Percentiles rank a stretch among this genome's conserved stretches.
Conservation (phyloP, 2,113 vertebrate genomes). For the Clinocottus analis region DNA sequence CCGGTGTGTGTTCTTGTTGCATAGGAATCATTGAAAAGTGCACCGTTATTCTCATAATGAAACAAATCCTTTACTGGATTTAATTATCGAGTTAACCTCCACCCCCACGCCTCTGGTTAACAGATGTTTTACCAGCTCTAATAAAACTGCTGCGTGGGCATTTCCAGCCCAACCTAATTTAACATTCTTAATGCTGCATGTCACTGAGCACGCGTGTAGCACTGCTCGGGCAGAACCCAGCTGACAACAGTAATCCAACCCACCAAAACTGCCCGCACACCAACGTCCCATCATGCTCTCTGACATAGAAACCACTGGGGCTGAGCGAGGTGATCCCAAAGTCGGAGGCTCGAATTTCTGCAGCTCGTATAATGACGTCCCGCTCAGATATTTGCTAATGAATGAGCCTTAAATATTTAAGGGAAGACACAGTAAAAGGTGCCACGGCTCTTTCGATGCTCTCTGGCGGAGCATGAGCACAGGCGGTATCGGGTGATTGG, state of each 20-base stretch:
- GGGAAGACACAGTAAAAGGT: conserved; percentile 61
- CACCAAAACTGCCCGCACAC: conserved; percentile 22
- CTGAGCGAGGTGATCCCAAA: conserved; percentile 52
- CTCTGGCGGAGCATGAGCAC: conserved; percentile 33
- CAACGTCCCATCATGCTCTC: conserved; percentile 60
- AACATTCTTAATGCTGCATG: conserved; percentile 28
- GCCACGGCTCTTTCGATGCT: conserved; percentile 63
- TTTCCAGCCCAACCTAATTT: conserved; percentile 39
- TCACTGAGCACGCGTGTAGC: conserved; percentile 41
- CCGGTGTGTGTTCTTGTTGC: not conserved
- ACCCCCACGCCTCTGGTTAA: conserved; percentile 1
- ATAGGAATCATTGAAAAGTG: conserved; percentile 13
- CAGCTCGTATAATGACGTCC: conserved; percentile 62
- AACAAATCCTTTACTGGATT: conserved; percentile 1
- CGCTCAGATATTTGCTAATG: conserved; percentile 71
- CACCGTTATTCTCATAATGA: conserved; percentile 4
- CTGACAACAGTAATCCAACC: conserved; percentile 60
- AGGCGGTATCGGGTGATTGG: conserved; percentile 66
- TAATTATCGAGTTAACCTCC: conserved; percentile 6
- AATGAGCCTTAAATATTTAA: conserved; percentile 77
- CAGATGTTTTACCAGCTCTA: conserved; percentile 51
- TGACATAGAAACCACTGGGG: conserved; percentile 63
- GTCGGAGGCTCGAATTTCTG: conserved; percentile 64
- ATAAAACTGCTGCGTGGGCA: conserved; percentile 26
- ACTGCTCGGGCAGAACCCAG: conserved; percentile 41